Evolutionary conservation across 1,140 invertebrate genomes (phyloP), one percentile per base, ranked within the genome.

Genomic region (Bombus pascuorum): DNA sequence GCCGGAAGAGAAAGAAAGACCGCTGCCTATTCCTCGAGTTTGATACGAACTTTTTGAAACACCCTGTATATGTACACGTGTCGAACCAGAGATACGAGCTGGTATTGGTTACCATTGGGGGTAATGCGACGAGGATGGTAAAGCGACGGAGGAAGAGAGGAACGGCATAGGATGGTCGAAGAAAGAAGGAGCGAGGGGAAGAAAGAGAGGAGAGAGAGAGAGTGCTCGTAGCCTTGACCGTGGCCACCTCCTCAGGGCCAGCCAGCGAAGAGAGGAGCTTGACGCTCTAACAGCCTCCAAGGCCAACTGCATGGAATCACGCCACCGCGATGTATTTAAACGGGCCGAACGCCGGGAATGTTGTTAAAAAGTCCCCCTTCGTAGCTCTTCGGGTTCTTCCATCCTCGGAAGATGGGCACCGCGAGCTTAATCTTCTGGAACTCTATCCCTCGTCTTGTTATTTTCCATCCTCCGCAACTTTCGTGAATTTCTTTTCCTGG

Each of bases 171-270:
- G 47, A 53, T 22, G 47, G 47, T 53, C 34, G n/a, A 68, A 34
- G 47, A 75, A 75, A 76, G 66, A 68, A 62, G 13, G 73, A 74
- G 37, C 34, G 10, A 42, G 57, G 53, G n/a, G 59, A 68, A 74
- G 72, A 59, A 22, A 77, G 62, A 5, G 72, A 79, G 72, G 32
- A 34, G 15, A 32, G 15, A 22, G n/a, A 66, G 74, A 70, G 37
- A 37, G 4, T 81, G 85, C 72, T 89, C 83, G 89, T 93, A 92
- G 91, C 92, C 93, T 93, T 93, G 93, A 93, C 93, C 93, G 91
- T 93, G 93, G 88, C 89, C 91, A 91, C 83, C 89, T 86, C 87
- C 78, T 93, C 91, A 92, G 89, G 92, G 91, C 91, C 90, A 90
- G 78, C 91, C 65, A 89, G 89, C 77, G 87, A 91, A 80, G 75